Base-by-base conservation (phyloP, 2,113 vertebrate species). In the Xenopus borealis region DNA sequence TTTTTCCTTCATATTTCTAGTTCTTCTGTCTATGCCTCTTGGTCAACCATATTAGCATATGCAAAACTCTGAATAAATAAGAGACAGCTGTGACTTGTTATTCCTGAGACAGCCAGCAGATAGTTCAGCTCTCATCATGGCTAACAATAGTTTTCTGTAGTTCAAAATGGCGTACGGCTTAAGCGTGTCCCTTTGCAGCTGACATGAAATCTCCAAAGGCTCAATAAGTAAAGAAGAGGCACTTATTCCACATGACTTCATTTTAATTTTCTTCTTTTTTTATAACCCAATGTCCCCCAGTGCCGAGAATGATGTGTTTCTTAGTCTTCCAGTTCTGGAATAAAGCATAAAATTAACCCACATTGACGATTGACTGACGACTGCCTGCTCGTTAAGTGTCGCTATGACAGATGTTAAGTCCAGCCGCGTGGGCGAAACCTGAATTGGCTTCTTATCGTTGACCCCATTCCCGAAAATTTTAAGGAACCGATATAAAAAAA, bases 181-280 rank as follows among this genome's bases (percentile, higher is more conserved):
- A 64, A 67, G 64, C 64, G 67, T 62, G 61, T 75, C 62, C 33
- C 52, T 68, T 61, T 2, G 55, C 65, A 75, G 64, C 65, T n/a
- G 67, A 55, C 65, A 68, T 61, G 55, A 75, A 75, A 75, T 75
- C 72, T 68, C 65, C 45, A 68, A 75, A 75, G 72, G 64, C 72
- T 23, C 53, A 68, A 74, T 14, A 47, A 62, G 57, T 44, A 75
- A 46, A 52, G 58, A 52, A 40, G 72, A 65, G 68, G 68, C 72
- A 68, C 65, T 75, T 75, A 75, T 75, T 75, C 72, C 72, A 75
- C 72, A 62, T 75, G 72, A 75, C 66, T 75, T 68, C 72, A 68
- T 66, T 75, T 75, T 75, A 75, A 75, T 75, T 75, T 75, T 75
- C 72, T 68, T 75, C 55, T 19, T 75, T 19, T 75, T 40, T 75